Conservation (phyloP, 2,113 vertebrate species). For the Ctenodactylus gundi region DNA sequence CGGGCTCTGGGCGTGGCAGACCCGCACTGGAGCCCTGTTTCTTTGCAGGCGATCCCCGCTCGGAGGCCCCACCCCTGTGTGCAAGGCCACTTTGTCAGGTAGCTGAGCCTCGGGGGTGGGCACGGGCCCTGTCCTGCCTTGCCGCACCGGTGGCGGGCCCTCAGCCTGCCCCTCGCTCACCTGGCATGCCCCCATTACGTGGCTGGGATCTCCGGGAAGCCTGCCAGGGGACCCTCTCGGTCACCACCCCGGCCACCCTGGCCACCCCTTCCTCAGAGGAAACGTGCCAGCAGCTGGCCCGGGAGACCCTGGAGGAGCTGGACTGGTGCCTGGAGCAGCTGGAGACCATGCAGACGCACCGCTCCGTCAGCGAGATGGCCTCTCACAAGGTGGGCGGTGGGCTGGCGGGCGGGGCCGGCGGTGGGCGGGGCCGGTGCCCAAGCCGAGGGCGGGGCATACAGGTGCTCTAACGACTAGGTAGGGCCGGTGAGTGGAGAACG, state of each 20-base stretch:
- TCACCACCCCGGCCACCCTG: not conserved
- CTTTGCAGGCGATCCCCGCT: conserved; percentile 91
- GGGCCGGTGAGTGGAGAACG: too few species aligned
- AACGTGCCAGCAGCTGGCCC: conserved; percentile 94
- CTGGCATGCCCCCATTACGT: not conserved
- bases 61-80: conserved; percentile 90
- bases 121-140: not conserved
- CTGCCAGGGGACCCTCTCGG: not conserved
- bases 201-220: not conserved
- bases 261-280: conserved; percentile 85
- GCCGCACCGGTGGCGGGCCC: not conserved
- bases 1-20: not conserved
- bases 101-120: conserved; percentile 39
- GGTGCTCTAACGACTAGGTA: not conserved
- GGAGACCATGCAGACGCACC: conserved; percentile 94
- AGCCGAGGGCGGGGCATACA: not conserved
- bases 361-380: conserved; percentile 96
- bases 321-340: conserved; percentile 97
- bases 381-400: conserved; percentile 80
- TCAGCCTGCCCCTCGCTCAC: not conserved
- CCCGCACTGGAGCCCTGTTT: not conserved
- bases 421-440: too few species aligned
- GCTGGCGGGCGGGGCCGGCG: not conserved
- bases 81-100: conserved; percentile 96
- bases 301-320: conserved; percentile 94